Evolutionary conservation across 30 jellyfish, hydroid and myxozoan genomes (phyloP), one percentile per base, ranked within the genome.

Genomic region (Pseudorhiza aurosa): DNA sequence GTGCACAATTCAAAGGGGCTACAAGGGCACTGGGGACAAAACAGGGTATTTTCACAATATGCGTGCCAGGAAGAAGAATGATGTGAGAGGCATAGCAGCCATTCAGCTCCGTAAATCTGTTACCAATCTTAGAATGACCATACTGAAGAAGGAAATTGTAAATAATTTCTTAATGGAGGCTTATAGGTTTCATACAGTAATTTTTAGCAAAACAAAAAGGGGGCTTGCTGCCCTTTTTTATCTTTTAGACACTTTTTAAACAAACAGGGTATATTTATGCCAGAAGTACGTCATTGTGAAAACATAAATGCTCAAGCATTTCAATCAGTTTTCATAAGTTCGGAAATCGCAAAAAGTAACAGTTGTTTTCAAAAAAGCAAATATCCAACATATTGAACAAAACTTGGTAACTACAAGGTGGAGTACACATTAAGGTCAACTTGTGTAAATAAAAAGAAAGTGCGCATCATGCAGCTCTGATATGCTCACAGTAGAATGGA

Each of bases 41-140:
- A 15, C 64, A 75, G 2, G 91, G 91, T 26, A 79, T 6, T 51
- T 46, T 64, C 29, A 64, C 83, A 36, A 64, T 75, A 63, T 79
- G 83, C 17, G 91, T 79, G 44, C 91, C 91, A 15, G 82, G 75
- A 9, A 49, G 39, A 24, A 79, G 58, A 35, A 79, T 25, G 15
- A 79, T 64, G 28, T 79, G 91, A 17, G 91, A 32, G 0, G 91
- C 91, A 79, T 63, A 79, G 83, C 91, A 79, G 1, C 91, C 91
- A 79, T 47, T 79, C 26, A 79, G 77, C 77, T 76, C 65, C 3
- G 91, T 64, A 28, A 83, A 46, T 22, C 73, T 25, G 46, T 45
- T 53, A 24, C 83, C 91, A 64, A 79, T 63, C 53, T 49, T 40
- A 15, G 83, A 14, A 37, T 79, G 91, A 22, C 91, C 91, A 79